phyloP scores from a whole-genome alignment of 2,888 invertebrate species.

The Leptarthrus brevirostris region DNA sequence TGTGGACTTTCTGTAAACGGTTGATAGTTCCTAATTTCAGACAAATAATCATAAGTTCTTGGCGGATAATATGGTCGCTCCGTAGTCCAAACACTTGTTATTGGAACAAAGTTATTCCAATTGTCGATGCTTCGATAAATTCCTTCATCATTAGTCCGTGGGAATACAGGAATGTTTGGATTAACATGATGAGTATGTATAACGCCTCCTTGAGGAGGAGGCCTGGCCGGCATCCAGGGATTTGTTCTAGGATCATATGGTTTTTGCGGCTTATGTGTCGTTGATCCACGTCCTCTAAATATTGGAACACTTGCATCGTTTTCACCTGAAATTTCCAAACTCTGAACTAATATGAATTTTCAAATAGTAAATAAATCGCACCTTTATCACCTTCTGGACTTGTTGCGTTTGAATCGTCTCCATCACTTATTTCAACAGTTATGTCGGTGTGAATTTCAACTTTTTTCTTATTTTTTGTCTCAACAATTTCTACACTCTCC shows the following conservation, averaged over 20 bases:
- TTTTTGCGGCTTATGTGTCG: slow-evolving; percentile 60
- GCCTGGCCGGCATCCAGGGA: slow-evolving; percentile 59
- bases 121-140: slow-evolving; percentile 61
- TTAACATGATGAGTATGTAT: slow-evolving; percentile 60
- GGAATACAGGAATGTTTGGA: slow-evolving; percentile 60
- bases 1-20: slow-evolving; percentile 13
- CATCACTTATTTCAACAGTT: slow-evolving; percentile 66
- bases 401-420: slow-evolving; percentile 61
- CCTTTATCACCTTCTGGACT: slow-evolving; percentile 63
- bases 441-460: slow-evolving; percentile 67
- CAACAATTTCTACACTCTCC: slow-evolving; percentile 66
- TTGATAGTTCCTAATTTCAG: not conserved
- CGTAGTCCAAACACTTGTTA: slow-evolving; percentile 62
- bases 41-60: slow-evolving; percentile 54
- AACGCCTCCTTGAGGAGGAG: slow-evolving; percentile 2
- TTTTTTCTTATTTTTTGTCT: slow-evolving; percentile 64
- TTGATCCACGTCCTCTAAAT: slow-evolving; percentile 62
- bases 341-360: not conserved
- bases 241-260: slow-evolving; percentile 62
- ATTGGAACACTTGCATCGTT: slow-evolving; percentile 65
- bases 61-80: slow-evolving; percentile 59
- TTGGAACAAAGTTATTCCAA: slow-evolving; percentile 65
- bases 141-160: slow-evolving; percentile 57
- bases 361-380: slow-evolving; percentile 44
- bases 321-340: slow-evolving; percentile 59